These are phyloP conservation scores for Varanus komodoensis DNA, from an alignment of 2,113 vertebrate species.

Conservation along the genomic window DNA sequence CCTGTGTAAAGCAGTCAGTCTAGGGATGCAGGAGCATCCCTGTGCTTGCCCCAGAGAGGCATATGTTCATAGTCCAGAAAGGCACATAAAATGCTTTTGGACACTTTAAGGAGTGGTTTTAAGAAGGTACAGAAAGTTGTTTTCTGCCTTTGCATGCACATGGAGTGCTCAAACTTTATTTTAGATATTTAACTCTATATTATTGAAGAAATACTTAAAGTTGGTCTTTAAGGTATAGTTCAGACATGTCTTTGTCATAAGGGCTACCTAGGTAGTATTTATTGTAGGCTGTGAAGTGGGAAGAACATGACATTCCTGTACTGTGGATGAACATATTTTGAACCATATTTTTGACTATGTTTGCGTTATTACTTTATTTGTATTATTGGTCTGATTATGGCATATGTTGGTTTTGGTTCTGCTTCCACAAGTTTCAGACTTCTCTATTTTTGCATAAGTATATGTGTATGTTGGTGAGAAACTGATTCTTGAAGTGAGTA, in stretches of 20 bases:
- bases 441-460: too few species aligned
- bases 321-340: too few species aligned
- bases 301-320: too few species aligned
- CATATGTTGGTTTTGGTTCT: too few species aligned
- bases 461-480: too few species aligned
- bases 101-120: neutral
- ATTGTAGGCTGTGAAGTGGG: too few species aligned
- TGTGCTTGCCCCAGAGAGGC: neutral
- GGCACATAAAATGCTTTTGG: neutral
- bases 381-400: too few species aligned
- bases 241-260: neutral
- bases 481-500: too few species aligned
- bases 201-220: neutral
- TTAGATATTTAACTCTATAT: neutral
- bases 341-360: too few species aligned
- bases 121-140: neutral
- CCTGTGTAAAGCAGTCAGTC: neutral
- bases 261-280: too few species aligned
- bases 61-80: neutral
- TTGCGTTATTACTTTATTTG: too few species aligned
- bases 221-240: neutral
- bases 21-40: neutral
- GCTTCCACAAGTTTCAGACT: too few species aligned
- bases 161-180: neutral
- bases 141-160: neutral